Evolutionary conservation across 64 coral and sea anemone species (phyloP), one percentile per base, ranked within the genome.

Genomic region (Stylophora pistillata): DNA sequence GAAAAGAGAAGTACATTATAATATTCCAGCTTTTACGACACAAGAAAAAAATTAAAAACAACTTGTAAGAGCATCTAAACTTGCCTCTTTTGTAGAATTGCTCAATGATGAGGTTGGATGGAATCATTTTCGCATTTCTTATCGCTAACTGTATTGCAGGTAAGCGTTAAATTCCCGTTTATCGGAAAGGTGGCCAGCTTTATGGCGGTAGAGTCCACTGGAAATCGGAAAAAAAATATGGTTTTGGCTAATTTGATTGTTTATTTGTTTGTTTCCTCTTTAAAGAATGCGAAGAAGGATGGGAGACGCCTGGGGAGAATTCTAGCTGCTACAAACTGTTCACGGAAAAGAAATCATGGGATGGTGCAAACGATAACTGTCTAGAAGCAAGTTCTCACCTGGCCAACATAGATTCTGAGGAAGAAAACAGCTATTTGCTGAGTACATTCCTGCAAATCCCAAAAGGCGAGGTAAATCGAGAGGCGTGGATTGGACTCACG

Each of bases 401-500:
- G 73, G 7, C 10, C 1, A 76, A 76, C 34, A 52, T 76, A 12
- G 73, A 53, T 9, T 76, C 73, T 3, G 23, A 76, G 53, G 37
- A 54, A 17, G 73, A 76, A 76, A 76, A 76, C 41, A 21, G 12
- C 16, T 76, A 53, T 31, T 1, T 76, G 0, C 20, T 41, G 20
- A 53, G 53, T 0, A 53, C 33, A 13, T 76, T 76, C 73, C 20
- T 76, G 5, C 18, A 47, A 52, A 68, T 68, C 26, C 64, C 64
- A 1, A 1, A 27, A 6, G 64, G 12, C 26, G 64, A 68, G 12
- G 64, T 68, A 10, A 68, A 27, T 10, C 20, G n/a, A 28, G 64
- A 68, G 26, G 64, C 73, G 20, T 76, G 73, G 73, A 76, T 76
- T 54, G 73, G 73, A 53, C 73, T 76, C 9, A 34, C 32, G 30